phyloP scores from a whole-genome alignment of 2,888 invertebrate species.

The Rapana venosa region DNA sequence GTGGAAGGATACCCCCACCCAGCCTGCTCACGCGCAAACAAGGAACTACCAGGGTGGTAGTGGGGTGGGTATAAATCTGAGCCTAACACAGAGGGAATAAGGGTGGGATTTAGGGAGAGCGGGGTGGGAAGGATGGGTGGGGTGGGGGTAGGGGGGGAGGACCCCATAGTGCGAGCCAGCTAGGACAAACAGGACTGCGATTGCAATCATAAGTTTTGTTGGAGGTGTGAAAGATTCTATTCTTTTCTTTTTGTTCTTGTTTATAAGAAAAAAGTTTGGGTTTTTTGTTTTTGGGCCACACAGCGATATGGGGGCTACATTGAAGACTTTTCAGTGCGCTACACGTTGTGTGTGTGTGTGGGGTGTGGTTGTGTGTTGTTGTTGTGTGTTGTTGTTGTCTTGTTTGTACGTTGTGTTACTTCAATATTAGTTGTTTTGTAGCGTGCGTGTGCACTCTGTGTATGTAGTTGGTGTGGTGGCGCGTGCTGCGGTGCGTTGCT shows the following conservation, averaged over 20 bases:
- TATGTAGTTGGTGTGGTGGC: too few relatives aligned
- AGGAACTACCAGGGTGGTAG: too few relatives aligned
- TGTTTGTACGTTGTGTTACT: too few relatives aligned
- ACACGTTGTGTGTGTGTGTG: neutral
- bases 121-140: neutral
- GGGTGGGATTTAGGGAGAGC: neutral
- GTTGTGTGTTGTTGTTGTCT: too few relatives aligned
- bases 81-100: neutral
- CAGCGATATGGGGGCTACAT: too few relatives aligned
- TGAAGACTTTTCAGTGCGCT: too few relatives aligned
- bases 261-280: too few relatives aligned
- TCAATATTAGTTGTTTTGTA: too few relatives aligned
- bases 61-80: neutral
- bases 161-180: neutral
- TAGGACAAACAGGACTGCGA: neutral
- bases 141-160: neutral
- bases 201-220: constrained; percentile 24
- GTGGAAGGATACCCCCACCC: neutral
- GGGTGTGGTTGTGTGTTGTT: neutral
- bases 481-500: too few relatives aligned
- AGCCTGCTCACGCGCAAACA: neutral
- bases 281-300: too few relatives aligned
- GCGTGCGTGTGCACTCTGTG: too few relatives aligned
- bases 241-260: too few relatives aligned
- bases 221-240: neutral